Conservation (phyloP, 2,113 vertebrate species). For the Phainopepla nitens region DNA sequence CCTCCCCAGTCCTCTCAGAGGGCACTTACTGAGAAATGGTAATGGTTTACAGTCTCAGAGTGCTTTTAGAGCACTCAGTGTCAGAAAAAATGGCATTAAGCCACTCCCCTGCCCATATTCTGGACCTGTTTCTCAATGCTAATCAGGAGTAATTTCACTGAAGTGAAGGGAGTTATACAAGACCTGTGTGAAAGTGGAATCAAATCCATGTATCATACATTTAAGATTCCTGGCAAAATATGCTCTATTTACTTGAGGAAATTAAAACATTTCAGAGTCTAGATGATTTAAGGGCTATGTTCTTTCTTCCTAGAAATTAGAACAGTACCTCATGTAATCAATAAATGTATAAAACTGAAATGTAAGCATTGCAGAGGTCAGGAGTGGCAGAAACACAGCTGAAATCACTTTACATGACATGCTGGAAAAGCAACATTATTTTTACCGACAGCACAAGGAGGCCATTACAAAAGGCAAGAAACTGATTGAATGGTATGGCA, state of each 20-base stretch:
- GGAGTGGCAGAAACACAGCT: conserved; percentile 17
- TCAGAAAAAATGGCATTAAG: conserved; percentile 45
- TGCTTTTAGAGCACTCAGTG: conserved; percentile 49
- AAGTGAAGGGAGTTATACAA: neutral
- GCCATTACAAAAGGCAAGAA: conserved; percentile 22
- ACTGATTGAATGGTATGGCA: conserved; percentile 8
- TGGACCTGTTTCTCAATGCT: neutral
- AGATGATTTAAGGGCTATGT: conserved; percentile 31
- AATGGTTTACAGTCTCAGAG: conserved; percentile 27
- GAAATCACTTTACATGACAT: conserved; percentile 40
- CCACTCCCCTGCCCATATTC: neutral
- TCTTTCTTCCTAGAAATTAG: conserved; percentile 55
- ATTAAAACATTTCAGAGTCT: conserved; percentile 48
- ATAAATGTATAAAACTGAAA: conserved; percentile 52
- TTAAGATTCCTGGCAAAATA: conserved; percentile 46
- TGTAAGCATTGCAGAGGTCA: conserved; percentile 19
- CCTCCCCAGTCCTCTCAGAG: conserved; percentile 37
- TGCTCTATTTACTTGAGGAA: conserved; percentile 47
- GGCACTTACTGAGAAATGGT: conserved; percentile 31
- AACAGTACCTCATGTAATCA: conserved; percentile 52
- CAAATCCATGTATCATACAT: neutral
- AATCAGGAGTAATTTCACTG: conserved; percentile 21
- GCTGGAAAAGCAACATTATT: conserved; percentile 53
- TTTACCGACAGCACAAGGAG: conserved; percentile 21
- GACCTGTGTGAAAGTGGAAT: neutral